A percentile compares a stretch with the other conserved stretches of the same genome.
Conservation (phyloP, 2,113 vertebrate species). For the Poeciliopsis occidentalis region DNA sequence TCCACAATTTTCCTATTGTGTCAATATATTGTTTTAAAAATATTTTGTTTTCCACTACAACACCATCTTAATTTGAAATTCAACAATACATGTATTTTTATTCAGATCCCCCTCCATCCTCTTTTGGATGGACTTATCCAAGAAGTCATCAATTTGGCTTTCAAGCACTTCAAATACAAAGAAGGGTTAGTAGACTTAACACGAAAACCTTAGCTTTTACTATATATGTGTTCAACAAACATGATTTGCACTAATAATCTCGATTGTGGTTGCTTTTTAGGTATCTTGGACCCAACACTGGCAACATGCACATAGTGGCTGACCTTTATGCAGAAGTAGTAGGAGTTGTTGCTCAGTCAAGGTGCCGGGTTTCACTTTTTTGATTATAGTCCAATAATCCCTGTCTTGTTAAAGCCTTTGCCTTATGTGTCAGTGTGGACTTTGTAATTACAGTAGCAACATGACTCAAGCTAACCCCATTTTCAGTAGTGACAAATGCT, state of each 20-base stretch:
- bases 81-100: constrained; percentile 5
- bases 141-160: constrained; percentile 96
- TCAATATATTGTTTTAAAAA: not conserved
- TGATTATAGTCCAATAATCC: constrained; percentile 3
- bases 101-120: constrained; percentile 96
- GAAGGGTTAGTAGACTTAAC: constrained; percentile 86
- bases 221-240: not conserved
- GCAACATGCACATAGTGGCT: constrained; percentile 98
- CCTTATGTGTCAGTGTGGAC: constrained; percentile 14
- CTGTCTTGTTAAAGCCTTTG: constrained; percentile 13
- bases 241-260: not conserved
- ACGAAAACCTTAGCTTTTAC: not conserved
- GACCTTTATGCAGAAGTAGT: constrained; percentile 98
- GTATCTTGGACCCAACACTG: constrained; percentile 97
- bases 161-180: constrained; percentile 99
- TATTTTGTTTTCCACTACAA: not conserved
- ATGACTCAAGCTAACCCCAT: constrained; percentile 44
- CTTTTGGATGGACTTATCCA: constrained; percentile 96
- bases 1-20: not conserved
- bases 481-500: constrained; percentile 20
- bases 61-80: not conserved
- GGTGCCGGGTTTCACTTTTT: constrained; percentile 72
- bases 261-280: constrained; percentile 70
- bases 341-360: constrained; percentile 96
- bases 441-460: constrained; percentile 25